These are phyloP conservation scores for Epizoanthus illoricatus DNA, from an alignment of 92 coral and sea anemone genomes.

Conservation along the genomic window DNA sequence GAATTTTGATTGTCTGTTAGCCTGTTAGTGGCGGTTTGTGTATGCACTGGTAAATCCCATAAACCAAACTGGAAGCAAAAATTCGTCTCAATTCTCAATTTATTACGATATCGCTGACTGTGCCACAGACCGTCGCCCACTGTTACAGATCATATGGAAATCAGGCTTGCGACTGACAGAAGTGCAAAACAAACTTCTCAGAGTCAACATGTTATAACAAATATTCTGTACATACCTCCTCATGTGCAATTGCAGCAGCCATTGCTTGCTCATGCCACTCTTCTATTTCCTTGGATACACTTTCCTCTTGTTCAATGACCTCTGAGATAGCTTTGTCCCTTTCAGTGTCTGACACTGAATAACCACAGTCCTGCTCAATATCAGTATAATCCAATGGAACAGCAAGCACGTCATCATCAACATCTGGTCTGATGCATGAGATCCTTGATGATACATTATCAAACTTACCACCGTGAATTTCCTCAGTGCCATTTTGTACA, in stretches of 20 bases:
- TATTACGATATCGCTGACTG: too few relatives aligned
- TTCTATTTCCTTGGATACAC: slow-evolving; percentile 78
- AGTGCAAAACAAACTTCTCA: too few relatives aligned
- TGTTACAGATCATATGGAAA: too few relatives aligned
- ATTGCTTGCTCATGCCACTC: slow-evolving; percentile 83
- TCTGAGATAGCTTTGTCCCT: slow-evolving; percentile 94
- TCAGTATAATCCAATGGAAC: slow-evolving; percentile 66
- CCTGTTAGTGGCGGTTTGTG: too few relatives aligned
- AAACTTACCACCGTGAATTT: not conserved
- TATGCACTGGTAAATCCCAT: too few relatives aligned
- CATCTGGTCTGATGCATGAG: slow-evolving; percentile 25
- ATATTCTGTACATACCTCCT: slow-evolving; percentile 37
- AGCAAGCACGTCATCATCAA: slow-evolving; percentile 58
- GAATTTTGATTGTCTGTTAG: too few relatives aligned
- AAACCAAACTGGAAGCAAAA: too few relatives aligned
- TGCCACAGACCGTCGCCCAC: too few relatives aligned
- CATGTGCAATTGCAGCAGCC: slow-evolving; percentile 95
- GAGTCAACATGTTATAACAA: not conserved
- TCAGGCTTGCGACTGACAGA: too few relatives aligned
- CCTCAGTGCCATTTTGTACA: slow-evolving; percentile 9
- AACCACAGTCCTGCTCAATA: slow-evolving; percentile 66
- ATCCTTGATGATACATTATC: not conserved
- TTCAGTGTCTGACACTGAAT: slow-evolving; percentile 76
- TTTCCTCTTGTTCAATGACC: slow-evolving; percentile 84
- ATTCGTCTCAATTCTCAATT: too few relatives aligned